phyloP scores from a whole-genome alignment of 2,113 vertebrate species.

The Oostethus manadensis region DNA sequence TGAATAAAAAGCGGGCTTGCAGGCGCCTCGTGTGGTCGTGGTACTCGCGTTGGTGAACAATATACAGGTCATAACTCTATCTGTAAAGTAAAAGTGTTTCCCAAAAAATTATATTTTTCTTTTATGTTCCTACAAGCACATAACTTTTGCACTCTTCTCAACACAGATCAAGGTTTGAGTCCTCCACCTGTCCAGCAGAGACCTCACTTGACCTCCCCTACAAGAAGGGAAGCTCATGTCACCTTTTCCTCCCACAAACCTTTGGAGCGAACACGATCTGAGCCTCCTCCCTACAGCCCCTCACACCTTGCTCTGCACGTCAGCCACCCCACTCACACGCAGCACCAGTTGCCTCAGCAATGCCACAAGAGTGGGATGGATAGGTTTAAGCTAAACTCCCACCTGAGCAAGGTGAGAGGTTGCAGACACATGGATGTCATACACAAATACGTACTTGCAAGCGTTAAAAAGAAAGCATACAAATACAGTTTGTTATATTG shows the following conservation, averaged over 20 bases:
- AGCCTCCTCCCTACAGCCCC: conserved; percentile 84
- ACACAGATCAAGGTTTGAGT: conserved; percentile 75
- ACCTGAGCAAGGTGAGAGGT: conserved; percentile 52
- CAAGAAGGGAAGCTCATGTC: conserved; percentile 62
- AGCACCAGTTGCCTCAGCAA: conserved; percentile 75
- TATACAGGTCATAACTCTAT: no score
- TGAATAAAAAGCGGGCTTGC: no score
- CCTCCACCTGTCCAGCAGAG: conserved; percentile 72
- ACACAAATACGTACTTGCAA: not conserved
- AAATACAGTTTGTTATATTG: not conserved
- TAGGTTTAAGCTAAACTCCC: conserved; percentile 49
- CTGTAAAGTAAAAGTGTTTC: not conserved
- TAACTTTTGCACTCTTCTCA: not conserved
- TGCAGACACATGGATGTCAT: not conserved
- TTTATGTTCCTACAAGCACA: not conserved
- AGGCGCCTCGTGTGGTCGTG: no score
- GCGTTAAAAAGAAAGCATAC: no score
- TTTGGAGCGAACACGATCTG: conserved; percentile 86
- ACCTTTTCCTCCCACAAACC: conserved; percentile 76
- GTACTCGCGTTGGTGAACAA: no score
- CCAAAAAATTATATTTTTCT: not conserved
- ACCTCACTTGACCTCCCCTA: conserved; percentile 63
- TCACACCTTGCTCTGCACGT: conserved; percentile 70
- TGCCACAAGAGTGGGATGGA: conserved; percentile 64
- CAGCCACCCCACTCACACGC: conserved; percentile 66